phyloP scores from a whole-genome alignment of 2,888 invertebrate species.

The Agrotis clavis region DNA sequence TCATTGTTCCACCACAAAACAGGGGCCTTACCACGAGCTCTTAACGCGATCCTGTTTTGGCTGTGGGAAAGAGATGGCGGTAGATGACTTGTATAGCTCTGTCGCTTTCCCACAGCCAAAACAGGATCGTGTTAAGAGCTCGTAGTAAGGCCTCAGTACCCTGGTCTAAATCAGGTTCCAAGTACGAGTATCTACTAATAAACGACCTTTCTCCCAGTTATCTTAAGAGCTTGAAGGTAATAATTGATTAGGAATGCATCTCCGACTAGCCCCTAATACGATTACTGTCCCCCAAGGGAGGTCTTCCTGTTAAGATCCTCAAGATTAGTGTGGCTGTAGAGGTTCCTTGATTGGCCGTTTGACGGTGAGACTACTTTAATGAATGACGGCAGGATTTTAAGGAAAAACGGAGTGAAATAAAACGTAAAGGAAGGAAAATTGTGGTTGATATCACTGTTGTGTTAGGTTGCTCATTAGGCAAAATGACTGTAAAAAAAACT shows the following conservation, averaged over 20 bases:
- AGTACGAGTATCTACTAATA: neutral
- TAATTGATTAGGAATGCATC: conserved; percentile 41
- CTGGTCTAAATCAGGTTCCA: neutral
- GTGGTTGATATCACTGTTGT: no score
- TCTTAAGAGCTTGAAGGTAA: conserved; percentile 30
- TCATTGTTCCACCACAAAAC: neutral
- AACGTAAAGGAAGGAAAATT: no score
- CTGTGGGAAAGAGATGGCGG: no score
- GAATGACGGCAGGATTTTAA: neutral
- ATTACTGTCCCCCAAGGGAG: conserved; percentile 19
- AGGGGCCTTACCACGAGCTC: no score
- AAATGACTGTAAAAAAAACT: no score
- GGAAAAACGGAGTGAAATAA: neutral
- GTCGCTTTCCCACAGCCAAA: no score
- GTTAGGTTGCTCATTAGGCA: no score
- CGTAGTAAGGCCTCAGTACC: no score
- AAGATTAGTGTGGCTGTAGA: conserved; percentile 3
- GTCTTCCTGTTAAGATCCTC: neutral
- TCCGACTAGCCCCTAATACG: conserved; percentile 16
- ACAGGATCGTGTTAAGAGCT: no score
- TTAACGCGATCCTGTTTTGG: no score
- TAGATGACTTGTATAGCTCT: no score
- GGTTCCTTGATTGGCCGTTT: neutral
- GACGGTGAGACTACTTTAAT: neutral
- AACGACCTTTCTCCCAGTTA: neutral